Conservation (phyloP, 2,113 vertebrate genomes). For the Bos indicus region DNA sequence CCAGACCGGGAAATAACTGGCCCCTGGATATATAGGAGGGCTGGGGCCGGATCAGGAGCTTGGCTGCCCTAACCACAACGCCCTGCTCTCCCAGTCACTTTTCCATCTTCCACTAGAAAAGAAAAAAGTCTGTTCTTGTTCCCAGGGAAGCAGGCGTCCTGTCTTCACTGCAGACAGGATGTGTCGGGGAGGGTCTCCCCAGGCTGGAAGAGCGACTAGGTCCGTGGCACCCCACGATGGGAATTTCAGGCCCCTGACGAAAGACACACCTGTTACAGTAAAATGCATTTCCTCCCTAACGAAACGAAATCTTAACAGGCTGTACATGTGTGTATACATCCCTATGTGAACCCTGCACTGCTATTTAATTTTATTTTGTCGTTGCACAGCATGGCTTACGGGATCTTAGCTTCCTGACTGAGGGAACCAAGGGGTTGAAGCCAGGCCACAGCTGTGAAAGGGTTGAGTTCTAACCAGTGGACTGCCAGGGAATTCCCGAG, state of each 20-base stretch:
- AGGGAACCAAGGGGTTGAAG: not conserved
- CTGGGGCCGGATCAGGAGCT: not conserved
- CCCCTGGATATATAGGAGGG: not conserved
- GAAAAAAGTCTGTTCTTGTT: not conserved
- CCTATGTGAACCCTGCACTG: not conserved
- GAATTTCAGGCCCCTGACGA: not conserved
- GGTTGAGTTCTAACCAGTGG: not conserved
- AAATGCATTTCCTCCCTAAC: not conserved
- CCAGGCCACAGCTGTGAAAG: not conserved
- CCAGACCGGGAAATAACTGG: not conserved
- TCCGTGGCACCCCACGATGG: not conserved
- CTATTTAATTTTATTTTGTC: not conserved
- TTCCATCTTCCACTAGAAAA: not conserved
- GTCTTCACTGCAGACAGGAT: not conserved
- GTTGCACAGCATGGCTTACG: accelerated
- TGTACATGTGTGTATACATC: not conserved
- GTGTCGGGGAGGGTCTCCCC: not conserved
- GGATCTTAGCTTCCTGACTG: not conserved
- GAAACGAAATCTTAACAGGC: not conserved
- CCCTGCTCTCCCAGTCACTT: not conserved
- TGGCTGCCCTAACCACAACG: not conserved
- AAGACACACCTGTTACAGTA: not conserved
- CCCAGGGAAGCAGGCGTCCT: not conserved
- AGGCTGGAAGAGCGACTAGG: not conserved
- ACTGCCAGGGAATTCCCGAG: not conserved